Conservation (phyloP, 2,888 invertebrate genomes). For the Acheta domesticus region DNA sequence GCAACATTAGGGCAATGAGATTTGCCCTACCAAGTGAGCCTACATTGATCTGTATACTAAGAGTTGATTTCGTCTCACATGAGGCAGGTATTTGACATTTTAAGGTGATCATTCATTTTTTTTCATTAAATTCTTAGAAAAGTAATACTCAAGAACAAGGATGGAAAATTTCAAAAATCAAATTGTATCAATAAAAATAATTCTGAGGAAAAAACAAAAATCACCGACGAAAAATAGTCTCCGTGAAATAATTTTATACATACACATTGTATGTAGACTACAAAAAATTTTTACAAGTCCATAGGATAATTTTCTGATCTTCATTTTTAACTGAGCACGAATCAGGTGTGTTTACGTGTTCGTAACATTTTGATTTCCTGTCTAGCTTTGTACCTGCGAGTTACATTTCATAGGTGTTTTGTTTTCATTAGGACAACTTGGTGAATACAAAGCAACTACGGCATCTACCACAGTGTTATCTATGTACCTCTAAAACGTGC, state of each 20-base stretch:
- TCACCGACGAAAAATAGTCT: conserved; percentile 32
- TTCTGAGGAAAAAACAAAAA: conserved; percentile 24
- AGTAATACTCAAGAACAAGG: not conserved
- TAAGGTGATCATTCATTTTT: conserved; percentile 1
- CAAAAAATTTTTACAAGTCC: conserved; percentile 34
- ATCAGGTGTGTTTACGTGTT: conserved; percentile 38
- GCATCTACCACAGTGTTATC: conserved; percentile 35
- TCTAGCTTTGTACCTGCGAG: conserved; percentile 36
- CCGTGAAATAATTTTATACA: conserved; percentile 32
- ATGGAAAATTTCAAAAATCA: conserved; percentile 20
- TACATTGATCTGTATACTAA: not conserved
- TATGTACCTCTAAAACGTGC: conserved; percentile 34
- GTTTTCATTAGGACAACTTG: conserved; percentile 28
- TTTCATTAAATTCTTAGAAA: not conserved
- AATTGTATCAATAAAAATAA: not conserved
- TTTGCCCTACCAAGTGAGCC: conserved; percentile 5
- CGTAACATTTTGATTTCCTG: conserved; percentile 32
- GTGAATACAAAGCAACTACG: conserved; percentile 36
- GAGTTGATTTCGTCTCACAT: not conserved
- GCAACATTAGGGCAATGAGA: not conserved
- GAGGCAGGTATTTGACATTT: conserved; percentile 18
- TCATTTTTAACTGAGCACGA: conserved; percentile 36
- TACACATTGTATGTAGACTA: conserved; percentile 37
- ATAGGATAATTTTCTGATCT: conserved; percentile 26
- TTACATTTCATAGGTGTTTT: conserved; percentile 29